Conservation (phyloP, 2,797 vertebrate genomes). For the Acanthornis magna region DNA sequence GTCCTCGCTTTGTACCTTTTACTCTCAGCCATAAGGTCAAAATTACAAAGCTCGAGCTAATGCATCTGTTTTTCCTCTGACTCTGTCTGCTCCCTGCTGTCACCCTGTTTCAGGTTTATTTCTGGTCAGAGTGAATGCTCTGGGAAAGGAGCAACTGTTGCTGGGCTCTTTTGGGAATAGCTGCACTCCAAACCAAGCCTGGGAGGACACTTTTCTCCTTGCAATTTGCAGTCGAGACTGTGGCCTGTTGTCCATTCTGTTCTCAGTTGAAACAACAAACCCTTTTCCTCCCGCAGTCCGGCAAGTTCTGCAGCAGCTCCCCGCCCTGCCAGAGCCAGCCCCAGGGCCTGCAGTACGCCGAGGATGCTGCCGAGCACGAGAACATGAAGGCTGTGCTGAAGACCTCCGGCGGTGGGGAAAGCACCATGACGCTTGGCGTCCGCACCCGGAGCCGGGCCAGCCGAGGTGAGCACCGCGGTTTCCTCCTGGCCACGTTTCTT, state of each 20-base stretch:
- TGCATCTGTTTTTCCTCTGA: background rate
- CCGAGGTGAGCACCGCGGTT: conserved; percentile 72
- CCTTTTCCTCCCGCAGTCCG: conserved; percentile 76
- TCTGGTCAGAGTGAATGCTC: background rate
- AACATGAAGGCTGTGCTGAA: conserved; percentile 96
- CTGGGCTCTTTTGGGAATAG: background rate
- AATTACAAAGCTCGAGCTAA: background rate
- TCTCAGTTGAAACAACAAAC: background rate
- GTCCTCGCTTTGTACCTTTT: background rate
- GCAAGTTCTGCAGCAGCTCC: conserved; percentile 85
- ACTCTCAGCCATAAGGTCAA: background rate
- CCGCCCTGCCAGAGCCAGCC: conserved; percentile 74
- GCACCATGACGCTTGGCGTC: conserved; percentile 79
- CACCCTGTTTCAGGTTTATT: background rate
- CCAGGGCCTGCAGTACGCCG: conserved; percentile 83
- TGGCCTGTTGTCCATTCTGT: background rate
- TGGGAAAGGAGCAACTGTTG: background rate
- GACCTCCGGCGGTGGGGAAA: conserved; percentile 70
- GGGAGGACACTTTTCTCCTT: background rate
- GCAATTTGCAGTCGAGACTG: fast-evolving
- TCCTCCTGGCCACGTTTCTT: background rate
- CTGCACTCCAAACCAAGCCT: background rate
- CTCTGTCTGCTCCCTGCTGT: background rate
- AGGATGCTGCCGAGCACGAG: conserved; percentile 90
- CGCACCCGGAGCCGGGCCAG: conserved; percentile 84